Percentiles rank a stretch among this genome's conserved stretches.
These are phyloP conservation scores for Vombatus ursinus DNA, from an alignment of 2,113 vertebrate species.

Conservation along the genomic window DNA sequence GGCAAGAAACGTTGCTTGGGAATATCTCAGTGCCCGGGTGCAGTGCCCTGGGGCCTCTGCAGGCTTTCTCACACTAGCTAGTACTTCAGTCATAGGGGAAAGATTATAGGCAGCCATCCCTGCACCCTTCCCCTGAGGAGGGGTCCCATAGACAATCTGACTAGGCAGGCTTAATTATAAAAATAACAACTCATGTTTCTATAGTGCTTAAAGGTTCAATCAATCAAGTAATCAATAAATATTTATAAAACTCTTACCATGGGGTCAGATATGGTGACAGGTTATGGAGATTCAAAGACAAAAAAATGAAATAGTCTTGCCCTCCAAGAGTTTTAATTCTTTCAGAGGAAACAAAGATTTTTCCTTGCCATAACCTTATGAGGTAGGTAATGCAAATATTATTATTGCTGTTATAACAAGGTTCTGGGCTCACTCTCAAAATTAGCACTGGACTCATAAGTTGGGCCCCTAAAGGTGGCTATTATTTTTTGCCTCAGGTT, in stretches of 20 bases:
- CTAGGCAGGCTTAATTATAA: neutral
- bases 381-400: neutral
- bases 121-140: neutral
- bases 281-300: neutral
- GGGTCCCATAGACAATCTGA: neutral
- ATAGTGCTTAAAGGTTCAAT: neutral
- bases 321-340: neutral
- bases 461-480: neutral
- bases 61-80: neutral
- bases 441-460: neutral
- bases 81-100: neutral
- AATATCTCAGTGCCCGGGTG: neutral
- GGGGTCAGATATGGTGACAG: neutral
- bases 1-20: constrained; percentile 11
- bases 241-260: neutral
- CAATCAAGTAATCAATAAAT: neutral
- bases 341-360: neutral
- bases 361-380: neutral
- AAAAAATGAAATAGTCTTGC: neutral
- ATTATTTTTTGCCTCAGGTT: neutral
- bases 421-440: neutral
- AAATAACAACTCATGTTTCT: neutral
- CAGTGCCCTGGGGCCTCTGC: neutral
- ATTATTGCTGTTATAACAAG: neutral
- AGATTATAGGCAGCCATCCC: neutral